Evolutionary conservation across 2,797 vertebrate species (phyloP), one percentile per base, ranked within the genome.

Genomic region (Anguilla pacifica): DNA sequence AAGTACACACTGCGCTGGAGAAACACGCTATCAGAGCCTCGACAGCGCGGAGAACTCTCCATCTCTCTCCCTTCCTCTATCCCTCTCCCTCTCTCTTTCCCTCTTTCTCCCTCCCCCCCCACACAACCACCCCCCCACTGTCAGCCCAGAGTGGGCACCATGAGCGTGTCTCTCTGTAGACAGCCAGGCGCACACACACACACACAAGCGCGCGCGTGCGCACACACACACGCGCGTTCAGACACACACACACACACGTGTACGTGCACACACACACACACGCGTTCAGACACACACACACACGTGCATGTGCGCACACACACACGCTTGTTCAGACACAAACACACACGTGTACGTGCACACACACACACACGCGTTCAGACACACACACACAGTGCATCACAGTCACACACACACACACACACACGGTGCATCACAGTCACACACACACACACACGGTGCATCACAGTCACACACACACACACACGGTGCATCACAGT

Each of bases 1-100:
- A 92, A 92, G 89, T 5, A n/a, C 28, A 83, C 46, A 13, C 35
- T 31, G 74, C 55, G 55, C 19, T 19, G 43, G 3, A 81, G 31
- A 79, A 35, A 53, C 22, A 15, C 11, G 77, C 15, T 67, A 49
- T 83, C 11, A 55, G 74, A 61, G 57, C 7, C 61, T 11, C 9
- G 79, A 59, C 7, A 7, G 22, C 53, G 43, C 28, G 35, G 84
- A 35, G 55, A 67, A 49, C 49, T 22, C 6, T 15, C n/a, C 2
- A 17, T 22, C 39, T n/a, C 55, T 15, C 55, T 10, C 7, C 35
- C n/a, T 1, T 1, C 1, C 35, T 35, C 35, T 1, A 0, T 35
- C 35, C 1, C 35, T 35, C 35, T 35, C 31, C 35, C 35, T 1
- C 1, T 1, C 35, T 35, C 35, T 35, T 35, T 35, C 35, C 35